Evolutionary conservation across 1,140 invertebrate genomes (phyloP).

Genomic region (Aphaenogaster floridana): DNA sequence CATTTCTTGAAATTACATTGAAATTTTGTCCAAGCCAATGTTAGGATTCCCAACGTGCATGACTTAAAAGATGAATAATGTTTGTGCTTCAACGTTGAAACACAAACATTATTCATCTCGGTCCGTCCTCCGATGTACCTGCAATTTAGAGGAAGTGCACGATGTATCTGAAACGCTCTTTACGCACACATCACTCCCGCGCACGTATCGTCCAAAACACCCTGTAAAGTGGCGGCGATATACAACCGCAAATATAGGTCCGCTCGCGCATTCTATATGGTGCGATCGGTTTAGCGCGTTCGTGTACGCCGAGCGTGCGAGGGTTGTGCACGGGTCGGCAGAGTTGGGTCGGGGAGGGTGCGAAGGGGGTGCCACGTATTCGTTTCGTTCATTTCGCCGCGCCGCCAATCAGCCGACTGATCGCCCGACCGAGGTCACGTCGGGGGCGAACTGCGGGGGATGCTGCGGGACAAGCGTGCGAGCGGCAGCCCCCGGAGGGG

Average conservation of each 20-base stretch:
- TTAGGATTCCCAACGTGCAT: background rate
- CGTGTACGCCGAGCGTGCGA: conserved; percentile 25
- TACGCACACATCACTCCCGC: background rate
- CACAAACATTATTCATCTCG: background rate
- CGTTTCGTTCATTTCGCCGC: conserved; percentile 72
- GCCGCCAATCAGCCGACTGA: conserved; percentile 71
- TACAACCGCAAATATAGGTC: conserved; percentile 62
- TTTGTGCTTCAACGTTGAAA: background rate
- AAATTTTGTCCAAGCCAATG: background rate
- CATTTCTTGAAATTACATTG: background rate
- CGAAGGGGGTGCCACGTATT: conserved; percentile 46
- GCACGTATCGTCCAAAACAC: conserved; percentile 19
- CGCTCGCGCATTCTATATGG: conserved; percentile 29
- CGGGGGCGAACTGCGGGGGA: conserved; percentile 42
- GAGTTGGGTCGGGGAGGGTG: background rate
- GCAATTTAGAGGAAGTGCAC: background rate
- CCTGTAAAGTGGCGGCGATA: conserved; percentile 54
- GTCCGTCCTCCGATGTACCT: background rate
- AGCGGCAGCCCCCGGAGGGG: conserved; percentile 4
- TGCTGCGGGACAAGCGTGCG: conserved; percentile 17
- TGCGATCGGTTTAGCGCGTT: conserved; percentile 65
- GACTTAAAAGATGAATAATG: background rate
- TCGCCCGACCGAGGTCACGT: conserved; percentile 55
- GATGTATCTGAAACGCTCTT: background rate
- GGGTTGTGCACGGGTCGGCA: background rate